phyloP scores from a whole-genome alignment of 2,797 vertebrate species.

The Tokudaia tokunoshimensis region DNA sequence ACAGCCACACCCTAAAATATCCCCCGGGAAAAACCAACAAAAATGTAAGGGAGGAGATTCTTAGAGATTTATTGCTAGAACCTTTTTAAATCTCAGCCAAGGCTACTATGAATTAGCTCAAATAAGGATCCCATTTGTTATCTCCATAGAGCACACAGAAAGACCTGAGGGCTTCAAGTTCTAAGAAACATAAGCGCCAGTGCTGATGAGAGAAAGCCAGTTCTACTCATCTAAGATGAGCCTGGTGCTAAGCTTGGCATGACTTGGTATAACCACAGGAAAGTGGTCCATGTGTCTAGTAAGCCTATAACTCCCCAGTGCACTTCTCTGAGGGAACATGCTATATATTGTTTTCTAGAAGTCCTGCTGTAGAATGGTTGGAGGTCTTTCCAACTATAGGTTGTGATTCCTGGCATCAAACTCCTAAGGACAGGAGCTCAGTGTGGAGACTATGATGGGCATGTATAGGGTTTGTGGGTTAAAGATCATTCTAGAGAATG shows the following conservation, averaged over 20 bases:
- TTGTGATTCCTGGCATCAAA: not conserved
- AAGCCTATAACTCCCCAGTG: not conserved
- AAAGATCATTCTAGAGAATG: not conserved
- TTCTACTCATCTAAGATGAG: not conserved
- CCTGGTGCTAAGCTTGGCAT: not conserved
- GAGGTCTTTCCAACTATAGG: not conserved
- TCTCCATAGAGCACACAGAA: not conserved
- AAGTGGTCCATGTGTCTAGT: not conserved
- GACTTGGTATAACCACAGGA: not conserved
- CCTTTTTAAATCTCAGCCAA: not conserved
- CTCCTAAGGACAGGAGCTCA: not conserved
- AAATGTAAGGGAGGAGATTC: constrained; percentile 31
- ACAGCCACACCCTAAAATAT: constrained; percentile 4
- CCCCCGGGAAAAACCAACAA: constrained; percentile 51
- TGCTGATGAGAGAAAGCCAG: not conserved
- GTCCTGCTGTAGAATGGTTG: not conserved
- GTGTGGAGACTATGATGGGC: not conserved
- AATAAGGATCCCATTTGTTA: not conserved
- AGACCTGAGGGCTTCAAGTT: not conserved
- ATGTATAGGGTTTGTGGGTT: not conserved
- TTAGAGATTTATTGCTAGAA: not conserved
- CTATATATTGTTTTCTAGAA: not conserved
- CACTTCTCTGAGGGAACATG: not conserved
- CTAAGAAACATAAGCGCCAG: not conserved
- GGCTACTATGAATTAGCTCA: not conserved